Percentiles rank a stretch among this genome's conserved stretches.
phyloP scores from a whole-genome alignment of 2,797 vertebrate species.

The Simalia tracyae region DNA sequence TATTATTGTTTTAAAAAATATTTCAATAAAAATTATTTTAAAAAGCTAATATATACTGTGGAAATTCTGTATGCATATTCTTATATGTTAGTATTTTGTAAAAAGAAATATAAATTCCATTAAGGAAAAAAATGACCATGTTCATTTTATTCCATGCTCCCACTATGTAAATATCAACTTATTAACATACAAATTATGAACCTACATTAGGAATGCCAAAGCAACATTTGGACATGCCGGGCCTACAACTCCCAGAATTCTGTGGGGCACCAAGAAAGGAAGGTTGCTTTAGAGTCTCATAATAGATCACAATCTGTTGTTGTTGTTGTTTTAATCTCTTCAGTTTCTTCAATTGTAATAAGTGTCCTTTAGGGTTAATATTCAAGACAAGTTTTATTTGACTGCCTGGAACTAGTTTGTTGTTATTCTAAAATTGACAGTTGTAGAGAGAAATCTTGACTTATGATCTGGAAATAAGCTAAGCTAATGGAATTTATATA shows the following conservation, averaged over 20 bases:
- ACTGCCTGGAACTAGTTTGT: not conserved
- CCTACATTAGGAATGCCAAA: not conserved
- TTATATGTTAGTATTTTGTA: not conserved
- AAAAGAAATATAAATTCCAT: not conserved
- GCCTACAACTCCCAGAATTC: not conserved
- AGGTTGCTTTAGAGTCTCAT: not conserved
- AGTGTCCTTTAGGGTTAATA: not conserved
- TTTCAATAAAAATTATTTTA: not conserved
- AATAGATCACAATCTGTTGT: not conserved
- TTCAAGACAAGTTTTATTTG: not conserved
- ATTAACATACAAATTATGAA: not conserved
- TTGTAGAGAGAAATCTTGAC: not conserved
- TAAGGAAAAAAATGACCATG: not conserved
- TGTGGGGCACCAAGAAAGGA: not conserved
- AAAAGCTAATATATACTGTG: not conserved
- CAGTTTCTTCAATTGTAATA: not conserved
- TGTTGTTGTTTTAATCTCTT: not conserved
- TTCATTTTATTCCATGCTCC: not conserved
- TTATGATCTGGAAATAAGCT: not conserved
- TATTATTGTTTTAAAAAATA: not conserved
- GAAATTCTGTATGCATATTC: not conserved
- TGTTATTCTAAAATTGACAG: not conserved
- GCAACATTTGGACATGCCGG: not conserved
- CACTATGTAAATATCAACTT: not conserved
- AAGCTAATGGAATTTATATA: not conserved